phyloP scores from a whole-genome alignment of 1,140 invertebrate genomes.

The Hydropsyche tenuis region DNA sequence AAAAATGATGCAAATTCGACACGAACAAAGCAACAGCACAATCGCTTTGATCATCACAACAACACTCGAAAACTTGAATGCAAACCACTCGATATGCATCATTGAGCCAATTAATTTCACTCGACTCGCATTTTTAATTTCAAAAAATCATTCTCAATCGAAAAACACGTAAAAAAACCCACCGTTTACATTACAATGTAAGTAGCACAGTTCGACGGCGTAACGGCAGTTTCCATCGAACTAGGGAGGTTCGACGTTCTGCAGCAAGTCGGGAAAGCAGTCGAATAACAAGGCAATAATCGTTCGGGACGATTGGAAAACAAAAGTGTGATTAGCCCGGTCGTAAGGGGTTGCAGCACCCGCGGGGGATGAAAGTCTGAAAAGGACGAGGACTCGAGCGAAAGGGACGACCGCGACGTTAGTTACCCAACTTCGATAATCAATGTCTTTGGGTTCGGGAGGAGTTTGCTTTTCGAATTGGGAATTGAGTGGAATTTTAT shows the following conservation, averaged over 20 bases:
- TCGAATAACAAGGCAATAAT: constrained; percentile 65
- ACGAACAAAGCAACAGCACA: no score
- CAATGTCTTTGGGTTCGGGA: constrained; percentile 31
- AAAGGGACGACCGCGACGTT: constrained; percentile 46
- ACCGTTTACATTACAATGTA: no score
- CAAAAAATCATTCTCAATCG: no score
- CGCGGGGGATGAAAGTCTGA: constrained; percentile 54
- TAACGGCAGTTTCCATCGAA: no score
- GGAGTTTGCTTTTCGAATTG: no score
- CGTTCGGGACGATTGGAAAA: constrained; percentile 66
- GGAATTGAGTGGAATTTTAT: no score
- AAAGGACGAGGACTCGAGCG: constrained; percentile 34
- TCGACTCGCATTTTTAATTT: no score
- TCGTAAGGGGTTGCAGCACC: constrained; percentile 46
- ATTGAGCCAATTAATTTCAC: neutral
- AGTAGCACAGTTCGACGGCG: no score
- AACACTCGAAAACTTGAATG: no score
- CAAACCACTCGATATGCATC: neutral
- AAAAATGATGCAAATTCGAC: no score
- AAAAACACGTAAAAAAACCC: no score
- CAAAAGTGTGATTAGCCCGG: constrained; percentile 63
- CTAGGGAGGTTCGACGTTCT: neutral
- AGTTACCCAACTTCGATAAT: constrained; percentile 44
- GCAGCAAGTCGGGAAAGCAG: constrained; percentile 36
- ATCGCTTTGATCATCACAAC: no score